A percentile compares a stretch with the other conserved stretches of the same genome.
Evolutionary conservation across 2,888 invertebrate genomes (phyloP).

Genomic region (Amiota mariae): DNA sequence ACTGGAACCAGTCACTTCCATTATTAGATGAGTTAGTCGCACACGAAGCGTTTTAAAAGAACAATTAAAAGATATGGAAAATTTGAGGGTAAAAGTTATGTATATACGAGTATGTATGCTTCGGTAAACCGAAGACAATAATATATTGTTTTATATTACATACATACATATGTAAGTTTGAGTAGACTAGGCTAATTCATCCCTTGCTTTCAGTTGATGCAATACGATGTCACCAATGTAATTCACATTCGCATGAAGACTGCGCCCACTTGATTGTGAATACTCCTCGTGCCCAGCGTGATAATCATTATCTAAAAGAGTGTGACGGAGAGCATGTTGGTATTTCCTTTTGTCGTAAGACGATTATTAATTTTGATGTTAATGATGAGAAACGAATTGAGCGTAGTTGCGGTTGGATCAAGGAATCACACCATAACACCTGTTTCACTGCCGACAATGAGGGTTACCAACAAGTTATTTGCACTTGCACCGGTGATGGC

Average conservation of each 20-base stretch:
- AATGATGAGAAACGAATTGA: conserved; percentile 74
- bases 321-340: conserved; percentile 69
- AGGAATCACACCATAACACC: conserved; percentile 60
- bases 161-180: not conserved
- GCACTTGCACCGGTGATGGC: conserved; percentile 78
- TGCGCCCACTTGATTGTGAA: conserved; percentile 77
- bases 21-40: too few species aligned
- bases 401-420: conserved; percentile 78
- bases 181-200: not conserved
- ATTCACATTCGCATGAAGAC: conserved; percentile 80
- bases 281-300: conserved; percentile 72
- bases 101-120: too few species aligned
- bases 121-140: too few species aligned
- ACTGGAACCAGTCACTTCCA: too few species aligned
- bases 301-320: conserved; percentile 74
- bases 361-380: conserved; percentile 77
- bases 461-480: conserved; percentile 78
- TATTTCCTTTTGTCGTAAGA: conserved; percentile 81
- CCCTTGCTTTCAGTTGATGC: conserved; percentile 73
- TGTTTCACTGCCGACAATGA: conserved; percentile 80
- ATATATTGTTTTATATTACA: too few species aligned
- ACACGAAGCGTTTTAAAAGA: too few species aligned
- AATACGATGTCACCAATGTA: conserved; percentile 84
- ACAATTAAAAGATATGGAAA: too few species aligned
- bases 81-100: too few species aligned